Percentiles rank a stretch among this genome's conserved stretches.
Conservation (phyloP, 2,113 vertebrate species). For the Nicator chloris region DNA sequence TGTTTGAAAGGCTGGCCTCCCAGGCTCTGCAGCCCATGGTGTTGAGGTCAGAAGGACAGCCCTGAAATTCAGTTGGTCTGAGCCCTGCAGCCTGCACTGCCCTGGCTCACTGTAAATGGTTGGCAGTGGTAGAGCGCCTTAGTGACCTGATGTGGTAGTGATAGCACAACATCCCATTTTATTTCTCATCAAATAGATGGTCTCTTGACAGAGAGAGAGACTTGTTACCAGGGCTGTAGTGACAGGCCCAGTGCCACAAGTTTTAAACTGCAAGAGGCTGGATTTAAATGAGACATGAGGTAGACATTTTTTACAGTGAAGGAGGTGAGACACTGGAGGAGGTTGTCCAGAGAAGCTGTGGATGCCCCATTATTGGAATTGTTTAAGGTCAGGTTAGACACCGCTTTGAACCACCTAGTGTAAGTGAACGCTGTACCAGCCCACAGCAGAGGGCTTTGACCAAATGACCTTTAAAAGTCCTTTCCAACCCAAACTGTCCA, state of each 20-base stretch:
- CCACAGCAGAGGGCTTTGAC: neutral
- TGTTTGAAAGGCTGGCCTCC: slow-evolving; percentile 96
- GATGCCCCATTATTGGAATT: neutral
- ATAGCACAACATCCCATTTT: neutral
- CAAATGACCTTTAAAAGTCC: neutral
- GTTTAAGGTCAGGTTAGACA: neutral
- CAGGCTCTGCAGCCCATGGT: slow-evolving; percentile 95
- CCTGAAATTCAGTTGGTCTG: neutral
- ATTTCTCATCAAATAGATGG: neutral
- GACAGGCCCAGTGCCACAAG: neutral
- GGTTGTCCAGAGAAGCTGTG: neutral
- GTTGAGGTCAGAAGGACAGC: slow-evolving; percentile 79
- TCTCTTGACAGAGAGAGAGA: neutral
- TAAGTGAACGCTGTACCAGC: neutral
- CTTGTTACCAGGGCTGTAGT: neutral
- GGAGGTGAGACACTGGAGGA: neutral
- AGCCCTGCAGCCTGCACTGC: neutral
- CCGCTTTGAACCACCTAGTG: neutral
- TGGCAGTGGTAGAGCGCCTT: neutral
- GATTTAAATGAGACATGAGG: neutral
- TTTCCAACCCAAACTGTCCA: neutral
- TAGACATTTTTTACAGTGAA: neutral
- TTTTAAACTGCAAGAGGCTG: neutral
- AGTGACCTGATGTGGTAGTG: neutral
- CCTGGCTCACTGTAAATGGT: neutral